Conservation (phyloP, 2,888 invertebrate species). For the Trimorus sp. region DNA sequence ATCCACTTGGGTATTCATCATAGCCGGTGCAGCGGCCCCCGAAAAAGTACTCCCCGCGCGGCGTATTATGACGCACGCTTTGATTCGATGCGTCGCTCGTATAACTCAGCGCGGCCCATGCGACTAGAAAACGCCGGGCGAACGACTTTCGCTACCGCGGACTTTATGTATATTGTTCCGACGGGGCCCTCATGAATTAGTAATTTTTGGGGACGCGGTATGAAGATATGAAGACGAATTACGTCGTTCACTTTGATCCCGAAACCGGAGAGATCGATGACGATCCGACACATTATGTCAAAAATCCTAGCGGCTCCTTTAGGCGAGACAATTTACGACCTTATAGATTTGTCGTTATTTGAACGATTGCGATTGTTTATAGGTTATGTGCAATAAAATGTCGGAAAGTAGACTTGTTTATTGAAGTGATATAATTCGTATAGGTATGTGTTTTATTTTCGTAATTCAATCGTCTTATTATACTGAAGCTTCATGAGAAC, state of each 20-base stretch:
- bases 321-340: not conserved
- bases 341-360: too few species aligned
- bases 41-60: conserved; percentile 41
- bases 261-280: conserved; percentile 34
- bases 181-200: conserved; percentile 52
- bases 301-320: not conserved
- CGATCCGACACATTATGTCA: conserved; percentile 21
- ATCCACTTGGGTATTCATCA: conserved; percentile 39
- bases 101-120: conserved; percentile 25
- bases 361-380: too few species aligned
- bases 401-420: too few species aligned
- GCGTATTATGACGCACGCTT: conserved; percentile 51
- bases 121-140: conserved; percentile 50
- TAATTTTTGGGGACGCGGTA: conserved; percentile 36
- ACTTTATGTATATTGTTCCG: conserved; percentile 57
- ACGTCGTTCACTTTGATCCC: conserved; percentile 39
- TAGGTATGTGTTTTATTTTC: too few species aligned
- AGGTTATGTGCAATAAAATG: too few species aligned
- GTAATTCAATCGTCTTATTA: too few species aligned
- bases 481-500: too few species aligned
- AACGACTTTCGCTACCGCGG: conserved; percentile 41
- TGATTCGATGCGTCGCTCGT: conserved; percentile 44
- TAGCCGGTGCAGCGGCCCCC: conserved; percentile 6
- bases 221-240: conserved; percentile 57
- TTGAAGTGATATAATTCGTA: too few species aligned